A percentile compares a stretch with the other conserved stretches of the same genome.
Conservation (phyloP, 2,113 vertebrate genomes). For the Carassius gibelio region DNA sequence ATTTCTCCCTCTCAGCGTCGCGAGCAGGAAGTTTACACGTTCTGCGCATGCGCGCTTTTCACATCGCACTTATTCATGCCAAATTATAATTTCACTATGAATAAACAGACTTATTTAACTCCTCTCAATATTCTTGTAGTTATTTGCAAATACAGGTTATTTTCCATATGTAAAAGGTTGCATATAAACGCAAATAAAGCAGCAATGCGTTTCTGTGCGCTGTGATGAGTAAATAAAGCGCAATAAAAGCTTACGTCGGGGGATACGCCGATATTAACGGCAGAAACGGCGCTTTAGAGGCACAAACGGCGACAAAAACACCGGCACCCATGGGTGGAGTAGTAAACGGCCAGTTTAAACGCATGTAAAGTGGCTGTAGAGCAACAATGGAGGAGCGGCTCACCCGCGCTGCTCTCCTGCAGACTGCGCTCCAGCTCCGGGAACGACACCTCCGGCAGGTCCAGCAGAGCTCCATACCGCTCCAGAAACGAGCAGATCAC, state of each 20-base stretch:
- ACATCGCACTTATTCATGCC: constrained; percentile 59
- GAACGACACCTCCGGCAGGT: constrained; percentile 90
- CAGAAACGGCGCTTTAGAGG: neutral
- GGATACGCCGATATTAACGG: neutral
- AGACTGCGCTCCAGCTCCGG: constrained; percentile 91
- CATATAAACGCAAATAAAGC: neutral
- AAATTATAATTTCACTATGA: constrained; percentile 72
- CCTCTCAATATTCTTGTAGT: neutral
- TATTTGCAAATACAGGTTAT: neutral
- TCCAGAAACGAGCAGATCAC: constrained; percentile 95
- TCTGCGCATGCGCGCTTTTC: constrained; percentile 62
- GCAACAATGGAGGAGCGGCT: constrained; percentile 52
- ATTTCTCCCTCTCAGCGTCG: constrained; percentile 18
- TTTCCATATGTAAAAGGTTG: neutral
- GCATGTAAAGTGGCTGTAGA: neutral
- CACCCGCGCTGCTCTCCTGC: constrained; percentile 85
- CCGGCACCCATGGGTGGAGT: neutral
- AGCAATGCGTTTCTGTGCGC: neutral
- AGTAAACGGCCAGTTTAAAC: neutral
- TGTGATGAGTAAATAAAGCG: constrained; percentile 2
- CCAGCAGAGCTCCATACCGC: constrained; percentile 86
- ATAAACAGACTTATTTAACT: constrained; percentile 62
- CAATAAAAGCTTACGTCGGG: neutral
- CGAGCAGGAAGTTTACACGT: constrained; percentile 60
- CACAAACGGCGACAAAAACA: neutral